A percentile compares a stretch with the other conserved stretches of the same genome.
phyloP scores from a whole-genome alignment of 2,113 vertebrate species.

The Fregata magnificens region DNA sequence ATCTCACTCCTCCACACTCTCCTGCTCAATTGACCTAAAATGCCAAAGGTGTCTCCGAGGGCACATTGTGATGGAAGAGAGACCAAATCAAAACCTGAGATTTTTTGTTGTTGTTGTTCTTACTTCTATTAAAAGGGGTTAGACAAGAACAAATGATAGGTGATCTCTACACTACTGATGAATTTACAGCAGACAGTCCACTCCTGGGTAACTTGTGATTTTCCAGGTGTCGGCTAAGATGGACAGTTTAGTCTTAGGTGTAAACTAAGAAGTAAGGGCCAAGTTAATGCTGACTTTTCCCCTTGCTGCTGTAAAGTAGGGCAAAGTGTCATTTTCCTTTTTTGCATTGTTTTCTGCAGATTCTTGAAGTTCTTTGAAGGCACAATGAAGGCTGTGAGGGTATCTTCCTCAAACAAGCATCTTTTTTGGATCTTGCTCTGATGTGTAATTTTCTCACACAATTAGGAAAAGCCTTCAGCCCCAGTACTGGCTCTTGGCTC shows the following conservation, averaged over 20 bases:
- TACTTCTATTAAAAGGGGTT: background rate
- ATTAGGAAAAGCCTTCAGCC: background rate
- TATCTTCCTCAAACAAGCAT: background rate
- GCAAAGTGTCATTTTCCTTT: background rate
- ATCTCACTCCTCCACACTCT: background rate
- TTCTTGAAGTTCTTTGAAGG: background rate
- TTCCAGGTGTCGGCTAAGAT: background rate
- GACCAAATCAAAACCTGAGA: background rate
- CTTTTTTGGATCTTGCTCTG: background rate
- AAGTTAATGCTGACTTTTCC: background rate
- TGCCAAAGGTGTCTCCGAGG: background rate
- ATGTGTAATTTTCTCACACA: background rate
- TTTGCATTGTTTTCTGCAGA: background rate
- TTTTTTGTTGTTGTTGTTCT: background rate
- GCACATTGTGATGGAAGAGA: background rate
- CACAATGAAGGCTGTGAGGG: background rate
- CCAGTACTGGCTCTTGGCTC: background rate
- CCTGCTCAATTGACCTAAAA: background rate
- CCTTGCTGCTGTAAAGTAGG: background rate
- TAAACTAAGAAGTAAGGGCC: background rate
- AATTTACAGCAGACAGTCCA: background rate
- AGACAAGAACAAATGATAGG: background rate
- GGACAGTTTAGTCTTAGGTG: background rate
- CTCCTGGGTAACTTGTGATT: background rate
- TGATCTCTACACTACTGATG: background rate